Percentiles rank a stretch among this genome's conserved stretches.
phyloP scores from a whole-genome alignment of 1,140 invertebrate genomes.

The Pararge aegeria region DNA sequence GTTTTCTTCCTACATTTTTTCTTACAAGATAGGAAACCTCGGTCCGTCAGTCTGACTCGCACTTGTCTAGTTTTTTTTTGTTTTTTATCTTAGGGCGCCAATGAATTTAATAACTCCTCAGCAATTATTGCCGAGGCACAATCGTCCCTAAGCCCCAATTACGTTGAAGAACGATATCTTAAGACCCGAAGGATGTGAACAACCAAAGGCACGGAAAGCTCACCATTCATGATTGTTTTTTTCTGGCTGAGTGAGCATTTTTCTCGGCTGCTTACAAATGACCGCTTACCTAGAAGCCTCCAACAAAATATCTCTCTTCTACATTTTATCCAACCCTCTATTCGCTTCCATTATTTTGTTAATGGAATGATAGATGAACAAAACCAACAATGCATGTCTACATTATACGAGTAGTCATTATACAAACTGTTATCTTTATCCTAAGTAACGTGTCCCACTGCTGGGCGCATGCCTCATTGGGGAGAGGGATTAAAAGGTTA shows the following conservation, averaged over 20 bases:
- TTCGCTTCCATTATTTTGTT: constrained; percentile 59
- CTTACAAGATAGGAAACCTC: no score
- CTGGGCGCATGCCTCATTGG: neutral
- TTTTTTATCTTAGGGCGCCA: no score
- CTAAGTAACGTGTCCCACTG: neutral
- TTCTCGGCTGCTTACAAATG: constrained; percentile 69
- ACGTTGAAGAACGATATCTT: constrained; percentile 9
- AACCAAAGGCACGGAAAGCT: constrained; percentile 23
- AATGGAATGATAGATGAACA: constrained; percentile 61
- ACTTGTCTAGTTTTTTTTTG: no score
- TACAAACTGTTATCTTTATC: no score
- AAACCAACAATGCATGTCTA: constrained; percentile 54
- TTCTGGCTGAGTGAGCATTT: constrained; percentile 66
- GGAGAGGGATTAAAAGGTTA: no score
- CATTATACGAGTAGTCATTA: constrained; percentile 14
- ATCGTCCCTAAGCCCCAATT: neutral
- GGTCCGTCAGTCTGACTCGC: no score
- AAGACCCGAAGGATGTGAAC: constrained; percentile 10
- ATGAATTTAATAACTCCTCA: neutral
- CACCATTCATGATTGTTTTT: constrained; percentile 54
- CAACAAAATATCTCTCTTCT: constrained; percentile 50
- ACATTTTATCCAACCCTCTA: constrained; percentile 48
- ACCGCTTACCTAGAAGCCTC: constrained; percentile 56
- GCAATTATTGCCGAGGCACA: neutral
- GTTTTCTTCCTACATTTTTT: no score